Conservation (phyloP, 1,140 invertebrate species). For the Brachystomella parvula region DNA sequence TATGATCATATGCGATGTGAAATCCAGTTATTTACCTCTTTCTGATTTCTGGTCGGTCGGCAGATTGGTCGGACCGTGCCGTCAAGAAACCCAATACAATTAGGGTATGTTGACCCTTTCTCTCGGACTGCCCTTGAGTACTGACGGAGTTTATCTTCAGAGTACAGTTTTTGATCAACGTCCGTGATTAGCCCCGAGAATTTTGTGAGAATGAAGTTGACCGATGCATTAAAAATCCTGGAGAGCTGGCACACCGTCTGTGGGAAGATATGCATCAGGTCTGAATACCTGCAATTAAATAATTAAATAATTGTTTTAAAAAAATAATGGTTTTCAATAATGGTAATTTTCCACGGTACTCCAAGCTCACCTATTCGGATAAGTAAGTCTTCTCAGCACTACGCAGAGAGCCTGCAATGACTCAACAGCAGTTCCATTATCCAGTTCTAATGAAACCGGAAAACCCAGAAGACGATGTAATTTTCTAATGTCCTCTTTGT, state of each 20-base stretch:
- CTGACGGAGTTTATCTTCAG: not conserved
- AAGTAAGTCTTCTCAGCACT: not conserved
- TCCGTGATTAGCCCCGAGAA: not conserved
- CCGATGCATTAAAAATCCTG: not conserved
- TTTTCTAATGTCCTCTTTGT: not conserved
- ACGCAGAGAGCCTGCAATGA: not conserved
- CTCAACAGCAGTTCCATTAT: not conserved
- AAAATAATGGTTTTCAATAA: too few species aligned
- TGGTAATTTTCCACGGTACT: not conserved
- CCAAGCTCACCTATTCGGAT: not conserved
- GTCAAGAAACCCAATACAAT: slow-evolving; percentile 18
- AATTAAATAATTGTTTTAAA: too few species aligned
- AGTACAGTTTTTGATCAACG: not conserved
- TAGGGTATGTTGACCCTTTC: slow-evolving; percentile 14
- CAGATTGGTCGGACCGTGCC: slow-evolving; percentile 21
- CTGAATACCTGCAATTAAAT: not conserved
- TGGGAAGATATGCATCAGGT: not conserved
- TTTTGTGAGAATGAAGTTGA: not conserved
- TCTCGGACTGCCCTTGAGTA: not conserved
- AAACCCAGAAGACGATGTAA: not conserved
- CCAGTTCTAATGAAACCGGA: not conserved
- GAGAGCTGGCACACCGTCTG: not conserved
- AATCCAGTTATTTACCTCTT: not conserved
- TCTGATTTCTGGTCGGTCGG: not conserved
- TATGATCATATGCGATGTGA: not conserved